Conservation (phyloP, 2,797 vertebrate genomes). For the Sebastolobus alascanus region DNA sequence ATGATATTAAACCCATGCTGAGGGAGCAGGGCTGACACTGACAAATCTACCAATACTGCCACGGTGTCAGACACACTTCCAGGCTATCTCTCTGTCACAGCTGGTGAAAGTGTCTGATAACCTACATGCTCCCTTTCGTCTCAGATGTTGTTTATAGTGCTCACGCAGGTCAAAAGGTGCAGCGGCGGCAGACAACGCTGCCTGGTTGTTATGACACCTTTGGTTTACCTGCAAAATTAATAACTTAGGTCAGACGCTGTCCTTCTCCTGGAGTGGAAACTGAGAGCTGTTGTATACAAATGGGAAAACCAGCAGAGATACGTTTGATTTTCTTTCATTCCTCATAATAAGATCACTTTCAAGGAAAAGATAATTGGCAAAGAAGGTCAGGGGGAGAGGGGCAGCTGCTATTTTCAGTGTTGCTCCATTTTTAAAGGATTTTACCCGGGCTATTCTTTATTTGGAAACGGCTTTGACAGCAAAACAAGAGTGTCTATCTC, state of each 20-base stretch:
- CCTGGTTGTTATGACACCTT: constrained; percentile 28
- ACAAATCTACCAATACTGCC: constrained; percentile 59
- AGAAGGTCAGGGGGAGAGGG: constrained; percentile 41
- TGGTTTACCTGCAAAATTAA: constrained; percentile 42
- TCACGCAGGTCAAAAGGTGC: constrained; percentile 49
- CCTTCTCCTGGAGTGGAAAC: background rate
- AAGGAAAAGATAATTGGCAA: constrained; percentile 48
- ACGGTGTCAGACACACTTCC: constrained; percentile 59
- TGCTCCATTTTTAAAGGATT: constrained; percentile 47
- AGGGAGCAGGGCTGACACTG: constrained; percentile 47
- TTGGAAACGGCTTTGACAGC: constrained; percentile 74
- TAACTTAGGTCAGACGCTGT: background rate
- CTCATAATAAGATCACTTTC: constrained; percentile 49
- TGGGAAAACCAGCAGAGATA: constrained; percentile 9
- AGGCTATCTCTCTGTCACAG: constrained; percentile 58
- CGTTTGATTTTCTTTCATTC: constrained; percentile 33
- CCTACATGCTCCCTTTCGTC: constrained; percentile 46
- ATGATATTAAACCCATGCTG: constrained; percentile 51
- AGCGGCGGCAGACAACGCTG: background rate
- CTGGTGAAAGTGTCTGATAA: constrained; percentile 57
- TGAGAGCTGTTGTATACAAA: constrained; percentile 2
- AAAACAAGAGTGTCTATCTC: constrained; percentile 72
- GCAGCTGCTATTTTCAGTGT: constrained; percentile 67
- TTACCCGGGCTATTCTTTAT: constrained; percentile 63
- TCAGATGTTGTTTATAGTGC: constrained; percentile 46